These are phyloP conservation scores for Moxostoma hubbsi DNA, from an alignment of 2,797 vertebrate genomes.

Conservation along the genomic window DNA sequence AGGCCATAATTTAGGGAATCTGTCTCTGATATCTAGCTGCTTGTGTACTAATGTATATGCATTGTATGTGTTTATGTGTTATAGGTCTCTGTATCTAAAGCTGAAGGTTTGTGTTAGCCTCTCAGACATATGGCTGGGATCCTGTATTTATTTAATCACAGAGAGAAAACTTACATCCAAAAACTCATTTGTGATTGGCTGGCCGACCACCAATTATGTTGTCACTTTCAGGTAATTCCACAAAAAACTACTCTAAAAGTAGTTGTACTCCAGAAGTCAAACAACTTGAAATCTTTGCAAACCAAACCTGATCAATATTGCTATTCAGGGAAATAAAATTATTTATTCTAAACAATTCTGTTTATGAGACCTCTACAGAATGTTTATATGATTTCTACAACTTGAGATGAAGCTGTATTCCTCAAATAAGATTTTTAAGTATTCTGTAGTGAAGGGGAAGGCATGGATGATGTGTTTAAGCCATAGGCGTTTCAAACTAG, in stretches of 20 bases:
- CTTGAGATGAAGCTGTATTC: neutral
- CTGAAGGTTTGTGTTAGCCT: slow-evolving; percentile 83
- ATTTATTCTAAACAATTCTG: neutral
- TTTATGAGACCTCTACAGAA: no score
- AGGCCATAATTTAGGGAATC: neutral
- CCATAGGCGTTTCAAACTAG: neutral
- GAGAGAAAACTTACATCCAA: slow-evolving; percentile 81
- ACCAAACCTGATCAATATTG: neutral
- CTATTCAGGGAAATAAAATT: neutral
- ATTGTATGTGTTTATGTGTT: neutral
- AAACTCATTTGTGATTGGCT: slow-evolving; percentile 88
- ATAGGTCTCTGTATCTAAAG: slow-evolving; percentile 79
- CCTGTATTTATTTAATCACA: slow-evolving; percentile 82
- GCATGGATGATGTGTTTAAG: neutral
- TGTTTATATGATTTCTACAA: neutral
- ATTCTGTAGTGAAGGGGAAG: neutral
- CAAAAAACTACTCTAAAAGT: neutral
- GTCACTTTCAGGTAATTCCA: slow-evolving; percentile 83
- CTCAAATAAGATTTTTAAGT: neutral
- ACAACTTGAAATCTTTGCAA: neutral
- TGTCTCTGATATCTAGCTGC: neutral
- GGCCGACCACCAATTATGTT: slow-evolving; percentile 88
- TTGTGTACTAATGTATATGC: neutral
- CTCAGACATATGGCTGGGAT: slow-evolving; percentile 83
- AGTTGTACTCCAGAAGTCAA: neutral